Evolutionary conservation across 2,888 invertebrate genomes (phyloP).

Genomic region (Onchidella celtica): DNA sequence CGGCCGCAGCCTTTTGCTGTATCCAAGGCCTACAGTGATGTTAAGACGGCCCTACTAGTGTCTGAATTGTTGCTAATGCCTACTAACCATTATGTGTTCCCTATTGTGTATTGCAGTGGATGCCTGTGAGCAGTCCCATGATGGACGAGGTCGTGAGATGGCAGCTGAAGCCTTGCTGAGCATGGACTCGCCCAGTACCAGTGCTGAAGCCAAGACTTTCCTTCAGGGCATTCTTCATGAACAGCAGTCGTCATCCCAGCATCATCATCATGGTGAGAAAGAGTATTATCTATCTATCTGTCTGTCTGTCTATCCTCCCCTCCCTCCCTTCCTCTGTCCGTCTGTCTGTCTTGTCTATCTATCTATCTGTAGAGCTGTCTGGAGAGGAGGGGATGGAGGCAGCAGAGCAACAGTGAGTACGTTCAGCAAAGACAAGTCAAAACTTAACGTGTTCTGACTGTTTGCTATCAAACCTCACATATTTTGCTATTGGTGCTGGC

Average conservation of each 20-base stretch:
- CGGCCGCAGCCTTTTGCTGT: no score
- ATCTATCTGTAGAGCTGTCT: conserved; percentile 31
- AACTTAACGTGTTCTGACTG: no score
- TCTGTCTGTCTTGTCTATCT: conserved; percentile 21
- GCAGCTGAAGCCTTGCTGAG: conserved; percentile 74
- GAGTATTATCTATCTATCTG: not conserved
- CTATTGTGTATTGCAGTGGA: conserved; percentile 67
- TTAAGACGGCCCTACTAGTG: no score
- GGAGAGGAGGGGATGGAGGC: no score
- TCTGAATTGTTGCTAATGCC: no score
- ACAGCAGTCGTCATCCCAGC: conserved; percentile 48
- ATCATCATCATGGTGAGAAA: conserved; percentile 25
- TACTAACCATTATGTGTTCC: no score
- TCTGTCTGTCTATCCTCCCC: not conserved
- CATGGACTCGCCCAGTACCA: conserved; percentile 74
- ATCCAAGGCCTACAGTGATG: no score
- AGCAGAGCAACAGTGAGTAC: no score
- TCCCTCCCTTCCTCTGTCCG: conserved; percentile 1
- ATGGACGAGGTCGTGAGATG: conserved; percentile 65
- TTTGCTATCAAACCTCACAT: no score
- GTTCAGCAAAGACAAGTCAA: no score
- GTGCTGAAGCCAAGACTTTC: conserved; percentile 72
- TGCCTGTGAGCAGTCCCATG: conserved; percentile 76
- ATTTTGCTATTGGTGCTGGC: no score
- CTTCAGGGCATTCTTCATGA: conserved; percentile 71